Conservation (phyloP, 2,113 vertebrate species). For the Sinocyclocheilus maitianheensis region DNA sequence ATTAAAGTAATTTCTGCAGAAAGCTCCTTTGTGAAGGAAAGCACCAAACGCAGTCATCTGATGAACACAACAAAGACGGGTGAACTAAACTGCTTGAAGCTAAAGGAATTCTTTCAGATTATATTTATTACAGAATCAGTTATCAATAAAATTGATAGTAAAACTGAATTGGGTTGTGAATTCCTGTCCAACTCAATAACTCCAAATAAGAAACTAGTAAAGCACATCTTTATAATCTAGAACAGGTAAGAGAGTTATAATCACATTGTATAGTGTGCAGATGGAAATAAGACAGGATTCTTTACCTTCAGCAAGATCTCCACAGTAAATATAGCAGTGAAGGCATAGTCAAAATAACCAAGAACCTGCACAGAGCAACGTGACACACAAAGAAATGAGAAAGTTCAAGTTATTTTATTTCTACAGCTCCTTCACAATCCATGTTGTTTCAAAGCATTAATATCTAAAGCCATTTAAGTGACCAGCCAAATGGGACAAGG, state of each 20-base stretch:
- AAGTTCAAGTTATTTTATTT: not conserved
- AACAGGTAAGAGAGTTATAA: not conserved
- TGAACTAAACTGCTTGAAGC: conserved; percentile 39
- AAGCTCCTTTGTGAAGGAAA: conserved; percentile 96
- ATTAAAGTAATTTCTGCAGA: conserved; percentile 98
- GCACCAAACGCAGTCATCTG: conserved; percentile 97
- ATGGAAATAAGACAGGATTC: conserved; percentile 60
- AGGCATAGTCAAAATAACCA: conserved; percentile 99
- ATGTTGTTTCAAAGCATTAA: not conserved
- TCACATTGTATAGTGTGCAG: not conserved
- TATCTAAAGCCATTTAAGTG: not conserved
- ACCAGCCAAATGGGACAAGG: not conserved
- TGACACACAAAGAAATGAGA: not conserved
- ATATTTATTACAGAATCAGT: not conserved
- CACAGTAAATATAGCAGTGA: conserved; percentile 99
- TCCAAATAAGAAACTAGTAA: not conserved
- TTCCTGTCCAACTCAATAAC: not conserved
- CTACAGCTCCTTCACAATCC: not conserved
- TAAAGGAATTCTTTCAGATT: not conserved
- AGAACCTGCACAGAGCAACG: conserved; percentile 89
- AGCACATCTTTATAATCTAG: not conserved
- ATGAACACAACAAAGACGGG: not conserved
- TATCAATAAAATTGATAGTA: not conserved
- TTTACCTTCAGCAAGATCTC: conserved; percentile 99
- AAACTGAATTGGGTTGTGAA: not conserved